phyloP scores from a whole-genome alignment of 2,797 vertebrate species.

The Rhodeus uyekii region DNA sequence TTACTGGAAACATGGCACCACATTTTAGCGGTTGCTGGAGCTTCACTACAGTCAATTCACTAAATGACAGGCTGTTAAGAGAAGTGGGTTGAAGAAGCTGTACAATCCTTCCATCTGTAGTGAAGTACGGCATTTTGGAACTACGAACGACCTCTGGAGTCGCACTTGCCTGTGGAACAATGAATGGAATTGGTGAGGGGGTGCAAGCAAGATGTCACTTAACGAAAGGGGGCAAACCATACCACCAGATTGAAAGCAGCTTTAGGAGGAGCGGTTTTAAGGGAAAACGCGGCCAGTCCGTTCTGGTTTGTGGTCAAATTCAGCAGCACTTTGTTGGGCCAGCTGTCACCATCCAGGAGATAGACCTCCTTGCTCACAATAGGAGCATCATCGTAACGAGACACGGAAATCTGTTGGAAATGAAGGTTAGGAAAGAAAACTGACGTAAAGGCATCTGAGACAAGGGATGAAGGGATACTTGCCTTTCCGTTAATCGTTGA shows the following conservation, averaged over 20 bases:
- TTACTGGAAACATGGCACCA: constrained; percentile 45
- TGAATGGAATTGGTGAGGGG: too few relatives aligned
- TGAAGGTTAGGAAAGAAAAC: neutral
- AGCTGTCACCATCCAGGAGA: constrained; percentile 54
- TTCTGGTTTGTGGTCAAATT: constrained; percentile 67
- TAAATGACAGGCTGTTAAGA: constrained; percentile 56
- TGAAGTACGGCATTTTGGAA: constrained; percentile 24
- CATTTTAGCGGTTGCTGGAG: constrained; percentile 59
- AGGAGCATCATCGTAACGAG: constrained; percentile 59
- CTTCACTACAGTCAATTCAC: constrained; percentile 61
- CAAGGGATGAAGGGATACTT: neutral
- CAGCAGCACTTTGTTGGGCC: constrained; percentile 18
- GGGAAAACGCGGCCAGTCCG: constrained; percentile 63
- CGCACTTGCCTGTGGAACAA: constrained; percentile 59
- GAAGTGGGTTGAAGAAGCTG: constrained; percentile 12
- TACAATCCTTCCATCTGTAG: neutral
- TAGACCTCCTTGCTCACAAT: constrained; percentile 58
- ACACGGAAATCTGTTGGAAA: constrained; percentile 55
- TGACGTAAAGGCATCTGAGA: accelerated
- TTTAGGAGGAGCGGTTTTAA: constrained; percentile 41
- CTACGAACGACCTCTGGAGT: accelerated
- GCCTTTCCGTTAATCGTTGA: constrained; percentile 26
- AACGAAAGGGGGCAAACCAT: too few relatives aligned
- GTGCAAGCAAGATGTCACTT: too few relatives aligned
- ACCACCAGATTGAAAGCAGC: constrained; percentile 50